A percentile compares a stretch with the other conserved stretches of the same genome.
phyloP scores from a whole-genome alignment of 2,888 invertebrate species.

The Thymelicus sylvestris region DNA sequence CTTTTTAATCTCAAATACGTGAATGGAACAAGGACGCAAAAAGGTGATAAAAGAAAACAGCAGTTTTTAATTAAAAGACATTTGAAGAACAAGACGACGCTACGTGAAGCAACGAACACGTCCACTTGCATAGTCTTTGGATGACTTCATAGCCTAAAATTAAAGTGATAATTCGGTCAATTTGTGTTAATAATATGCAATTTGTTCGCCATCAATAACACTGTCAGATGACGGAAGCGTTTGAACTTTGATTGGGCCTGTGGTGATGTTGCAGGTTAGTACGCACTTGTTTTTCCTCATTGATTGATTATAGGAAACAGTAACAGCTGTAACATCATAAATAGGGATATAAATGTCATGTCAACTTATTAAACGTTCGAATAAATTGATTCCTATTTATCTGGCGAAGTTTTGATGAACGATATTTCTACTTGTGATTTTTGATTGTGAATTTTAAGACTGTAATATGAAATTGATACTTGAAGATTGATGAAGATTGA shows the following conservation, averaged over 20 bases:
- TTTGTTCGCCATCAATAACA: slow-evolving; percentile 27
- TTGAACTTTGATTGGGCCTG: slow-evolving; percentile 1
- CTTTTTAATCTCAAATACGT: no score
- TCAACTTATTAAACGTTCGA: not conserved
- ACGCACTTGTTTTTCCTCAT: slow-evolving; percentile 12
- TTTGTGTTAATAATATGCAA: slow-evolving; percentile 23
- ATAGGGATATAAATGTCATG: not conserved
- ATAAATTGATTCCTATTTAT: not conserved
- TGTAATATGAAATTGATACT: no score
- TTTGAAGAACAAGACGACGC: slow-evolving; percentile 8
- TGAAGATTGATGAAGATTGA: no score
- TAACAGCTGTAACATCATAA: not conserved
- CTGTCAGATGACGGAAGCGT: slow-evolving; percentile 21
- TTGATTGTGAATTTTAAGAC: no score
- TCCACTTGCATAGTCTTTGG: not conserved
- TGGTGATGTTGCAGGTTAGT: not conserved
- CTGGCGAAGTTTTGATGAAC: no score
- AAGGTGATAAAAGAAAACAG: no score
- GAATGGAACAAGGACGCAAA: no score
- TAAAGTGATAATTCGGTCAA: slow-evolving; percentile 4
- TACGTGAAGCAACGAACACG: not conserved
- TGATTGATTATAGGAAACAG: not conserved
- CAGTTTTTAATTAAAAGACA: not conserved
- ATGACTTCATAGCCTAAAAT: slow-evolving; percentile 23
- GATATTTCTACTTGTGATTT: no score